Conservation (phyloP, 2,888 invertebrate species). For the Ganaspis brasiliensis region DNA sequence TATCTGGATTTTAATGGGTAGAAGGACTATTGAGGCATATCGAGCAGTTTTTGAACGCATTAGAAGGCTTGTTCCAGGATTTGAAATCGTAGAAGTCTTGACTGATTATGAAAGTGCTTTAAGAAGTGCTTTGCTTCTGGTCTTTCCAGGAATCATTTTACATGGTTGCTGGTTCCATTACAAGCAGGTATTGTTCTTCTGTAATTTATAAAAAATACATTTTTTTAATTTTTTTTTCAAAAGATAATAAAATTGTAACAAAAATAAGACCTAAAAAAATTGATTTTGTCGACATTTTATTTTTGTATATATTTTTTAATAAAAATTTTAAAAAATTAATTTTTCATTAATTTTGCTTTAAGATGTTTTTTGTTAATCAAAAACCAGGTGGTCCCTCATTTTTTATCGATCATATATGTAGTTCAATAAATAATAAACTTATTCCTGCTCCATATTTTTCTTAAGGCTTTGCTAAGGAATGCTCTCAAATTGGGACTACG, state of each 20-base stretch:
- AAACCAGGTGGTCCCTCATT: no score
- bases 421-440: background rate
- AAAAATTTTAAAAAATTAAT: no score
- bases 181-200: no score
- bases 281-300: no score
- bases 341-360: no score
- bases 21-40: background rate
- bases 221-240: no score
- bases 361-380: no score
- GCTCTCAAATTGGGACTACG: background rate
- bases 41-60: background rate
- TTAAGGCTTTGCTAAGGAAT: background rate
- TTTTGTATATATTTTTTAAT: no score
- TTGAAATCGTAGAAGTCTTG: background rate
- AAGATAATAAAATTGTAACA: no score
- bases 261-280: no score
- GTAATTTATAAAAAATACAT: background rate
- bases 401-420: no score
- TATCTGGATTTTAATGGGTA: background rate
- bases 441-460: background rate
- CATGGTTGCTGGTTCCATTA: conserved; percentile 1
- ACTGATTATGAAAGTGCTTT: background rate
- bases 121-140: background rate
- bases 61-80: background rate
- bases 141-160: background rate